Evolutionary conservation across 2,797 vertebrate genomes (phyloP).

Genomic region (Eospalax fontanierii): DNA sequence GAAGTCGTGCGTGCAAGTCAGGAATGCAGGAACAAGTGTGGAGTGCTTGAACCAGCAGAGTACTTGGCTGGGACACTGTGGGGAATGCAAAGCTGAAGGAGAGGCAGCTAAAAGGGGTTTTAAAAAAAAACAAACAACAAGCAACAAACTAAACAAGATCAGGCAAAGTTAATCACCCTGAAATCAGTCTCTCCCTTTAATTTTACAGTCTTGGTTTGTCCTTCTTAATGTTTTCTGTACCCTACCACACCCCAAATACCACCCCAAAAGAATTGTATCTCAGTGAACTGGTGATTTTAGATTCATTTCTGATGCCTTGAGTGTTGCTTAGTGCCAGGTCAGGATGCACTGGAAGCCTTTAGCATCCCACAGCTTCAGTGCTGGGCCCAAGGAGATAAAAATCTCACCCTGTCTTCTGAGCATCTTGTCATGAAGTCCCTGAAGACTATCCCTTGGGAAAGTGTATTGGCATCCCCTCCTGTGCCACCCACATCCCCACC

Average conservation of each 20-base stretch:
- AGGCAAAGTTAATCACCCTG: background rate
- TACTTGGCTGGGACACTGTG: background rate
- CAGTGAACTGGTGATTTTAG: background rate
- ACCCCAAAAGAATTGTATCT: background rate
- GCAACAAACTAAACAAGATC: background rate
- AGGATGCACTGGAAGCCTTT: background rate
- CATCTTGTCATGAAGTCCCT: background rate
- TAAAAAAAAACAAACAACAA: no score
- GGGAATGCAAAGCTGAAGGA: background rate
- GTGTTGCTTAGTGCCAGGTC: background rate
- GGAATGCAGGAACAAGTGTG: background rate
- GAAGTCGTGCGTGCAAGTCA: background rate
- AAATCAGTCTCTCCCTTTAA: slow-evolving; percentile 18
- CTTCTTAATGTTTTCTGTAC: background rate
- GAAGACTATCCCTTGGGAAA: background rate
- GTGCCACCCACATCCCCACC: background rate
- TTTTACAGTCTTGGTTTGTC: background rate
- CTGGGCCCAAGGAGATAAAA: background rate
- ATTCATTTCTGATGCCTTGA: background rate
- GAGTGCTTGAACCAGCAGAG: background rate
- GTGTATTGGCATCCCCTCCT: background rate
- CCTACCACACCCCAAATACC: background rate
- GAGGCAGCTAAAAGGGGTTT: no score
- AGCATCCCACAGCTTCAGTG: background rate
- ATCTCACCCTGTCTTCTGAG: background rate